These are phyloP conservation scores for Syngnathus typhle DNA, from an alignment of 2,113 vertebrate species.

Conservation along the genomic window DNA sequence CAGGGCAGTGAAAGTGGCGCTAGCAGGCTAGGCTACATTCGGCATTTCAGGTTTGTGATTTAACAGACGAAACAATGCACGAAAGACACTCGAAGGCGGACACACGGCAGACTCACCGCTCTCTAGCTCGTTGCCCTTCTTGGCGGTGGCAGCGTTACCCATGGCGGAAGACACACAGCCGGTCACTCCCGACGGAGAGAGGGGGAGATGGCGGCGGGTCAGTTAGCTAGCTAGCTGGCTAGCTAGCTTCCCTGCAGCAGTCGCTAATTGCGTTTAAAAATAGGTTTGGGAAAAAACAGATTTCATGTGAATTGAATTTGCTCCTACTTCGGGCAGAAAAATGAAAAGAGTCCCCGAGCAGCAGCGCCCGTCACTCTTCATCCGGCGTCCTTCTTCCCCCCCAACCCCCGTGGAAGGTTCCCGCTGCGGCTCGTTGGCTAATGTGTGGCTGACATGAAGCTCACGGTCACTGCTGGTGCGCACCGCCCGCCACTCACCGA, in stretches of 20 bases:
- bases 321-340: constrained; percentile 1
- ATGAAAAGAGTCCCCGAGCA: constrained; percentile 20
- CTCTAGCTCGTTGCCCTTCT: constrained; percentile 94
- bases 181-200: constrained; percentile 36
- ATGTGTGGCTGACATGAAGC: constrained; percentile 53
- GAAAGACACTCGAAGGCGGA: background rate
- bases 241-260: constrained; percentile 48
- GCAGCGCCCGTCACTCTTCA: constrained; percentile 30
- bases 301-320: background rate
- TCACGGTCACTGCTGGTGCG: constrained; percentile 59
- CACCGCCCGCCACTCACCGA: constrained; percentile 13
- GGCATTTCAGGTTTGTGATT: background rate
- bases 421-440: constrained; percentile 30
- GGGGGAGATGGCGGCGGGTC: constrained; percentile 55
- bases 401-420: constrained; percentile 28
- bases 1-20: background rate
- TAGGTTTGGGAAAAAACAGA: constrained; percentile 9
- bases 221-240: constrained; percentile 24
- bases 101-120: constrained; percentile 78
- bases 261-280: constrained; percentile 22
- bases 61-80: background rate
- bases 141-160: constrained; percentile 92
- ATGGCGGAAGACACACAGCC: constrained; percentile 72
- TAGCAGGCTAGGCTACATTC: background rate
- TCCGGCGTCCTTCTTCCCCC: constrained; percentile 21